Percentiles rank a stretch among this genome's conserved stretches.
Evolutionary conservation across 1,140 invertebrate genomes (phyloP).

Genomic region (Leptoteleia sp.): DNA sequence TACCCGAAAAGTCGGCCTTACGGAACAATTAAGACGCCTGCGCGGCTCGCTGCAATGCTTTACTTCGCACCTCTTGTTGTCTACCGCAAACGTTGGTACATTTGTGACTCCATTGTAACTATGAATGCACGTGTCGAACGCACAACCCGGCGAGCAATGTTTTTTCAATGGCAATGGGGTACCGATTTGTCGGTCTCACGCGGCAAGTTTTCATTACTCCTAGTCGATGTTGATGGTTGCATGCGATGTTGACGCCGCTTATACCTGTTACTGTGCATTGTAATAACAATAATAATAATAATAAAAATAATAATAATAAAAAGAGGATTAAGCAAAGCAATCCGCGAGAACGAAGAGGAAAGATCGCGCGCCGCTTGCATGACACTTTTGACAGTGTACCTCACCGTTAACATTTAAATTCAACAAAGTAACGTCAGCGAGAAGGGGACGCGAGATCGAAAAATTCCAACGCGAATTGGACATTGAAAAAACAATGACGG

Average conservation of each 20-base stretch:
- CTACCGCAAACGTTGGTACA: no score
- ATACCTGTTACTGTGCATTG: no score
- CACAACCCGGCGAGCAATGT: conserved; percentile 9
- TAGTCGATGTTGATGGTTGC: conserved; percentile 69
- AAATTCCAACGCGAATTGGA: conserved; percentile 22
- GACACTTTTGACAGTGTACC: no score
- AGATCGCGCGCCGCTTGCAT: no score
- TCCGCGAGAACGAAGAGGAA: conserved; percentile 52
- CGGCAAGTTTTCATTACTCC: conserved; percentile 31
- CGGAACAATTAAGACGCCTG: no score
- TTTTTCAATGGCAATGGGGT: conserved; percentile 46
- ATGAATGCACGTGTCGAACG: conserved; percentile 15
- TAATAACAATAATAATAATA: no score
- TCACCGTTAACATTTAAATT: no score
- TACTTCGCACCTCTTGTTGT: conserved; percentile 5
- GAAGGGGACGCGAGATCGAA: no score
- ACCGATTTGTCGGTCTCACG: conserved; percentile 14
- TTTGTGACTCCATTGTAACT: conserved; percentile 2
- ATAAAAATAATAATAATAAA: no score
- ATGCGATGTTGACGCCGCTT: conserved; percentile 70
- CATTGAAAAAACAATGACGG: conserved; percentile 34
- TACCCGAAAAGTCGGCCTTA: no score
- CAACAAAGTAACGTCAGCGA: no score
- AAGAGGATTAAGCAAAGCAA: conserved; percentile 2
- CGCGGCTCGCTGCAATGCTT: conserved; percentile 48